Evolutionary conservation across 1,140 invertebrate genomes (phyloP), one percentile per base, ranked within the genome.

Genomic region (Neuroterus valhalla): DNA sequence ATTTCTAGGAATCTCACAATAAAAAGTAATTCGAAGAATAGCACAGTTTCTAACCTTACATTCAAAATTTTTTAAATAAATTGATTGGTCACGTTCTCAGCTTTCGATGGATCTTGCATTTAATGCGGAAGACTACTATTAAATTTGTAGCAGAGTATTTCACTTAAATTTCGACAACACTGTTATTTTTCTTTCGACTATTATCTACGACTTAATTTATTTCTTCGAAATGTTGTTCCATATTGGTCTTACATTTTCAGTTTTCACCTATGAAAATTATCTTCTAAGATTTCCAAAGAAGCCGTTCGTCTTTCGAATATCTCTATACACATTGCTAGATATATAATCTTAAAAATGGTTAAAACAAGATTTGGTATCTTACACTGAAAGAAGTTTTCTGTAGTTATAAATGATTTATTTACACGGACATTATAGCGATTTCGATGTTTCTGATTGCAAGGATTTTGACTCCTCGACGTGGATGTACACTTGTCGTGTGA

Each of bases 391-490:
- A 55, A 10, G 52, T 62, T n/a, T 26, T 52, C 50, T 52, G 12
- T 26, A 52, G 17, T 26, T 62, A 14, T 6, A 31, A 31, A 62
- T 62, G 55, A 62, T 62, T 62, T 62, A 62, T 62, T 62, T 62
- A 62, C 55, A 62, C 55, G 55, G 55, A 62, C 55, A 62, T 62
- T 62, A 62, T 62, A 31, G 55, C 55, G 55, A 62, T 62, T 62
- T 62, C 55, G 55, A 62, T 62, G 55, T 62, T 62, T 23, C 31
- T 23, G 10, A 62, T 62, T 62, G 52, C 55, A 23, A 62, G 55
- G 2, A 55, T 55, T 55, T 26, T 62, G 2, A 26, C 26, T 62
- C 14, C 55, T 62, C 55, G 55, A 62, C 26, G 12, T 26, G 10
- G 31, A 38, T 38, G 31, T 38, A 38, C 31, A 12, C 26, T 26